Base-by-base conservation (phyloP, 2,797 vertebrate species). In the Rhadinocentrus ornatus region DNA sequence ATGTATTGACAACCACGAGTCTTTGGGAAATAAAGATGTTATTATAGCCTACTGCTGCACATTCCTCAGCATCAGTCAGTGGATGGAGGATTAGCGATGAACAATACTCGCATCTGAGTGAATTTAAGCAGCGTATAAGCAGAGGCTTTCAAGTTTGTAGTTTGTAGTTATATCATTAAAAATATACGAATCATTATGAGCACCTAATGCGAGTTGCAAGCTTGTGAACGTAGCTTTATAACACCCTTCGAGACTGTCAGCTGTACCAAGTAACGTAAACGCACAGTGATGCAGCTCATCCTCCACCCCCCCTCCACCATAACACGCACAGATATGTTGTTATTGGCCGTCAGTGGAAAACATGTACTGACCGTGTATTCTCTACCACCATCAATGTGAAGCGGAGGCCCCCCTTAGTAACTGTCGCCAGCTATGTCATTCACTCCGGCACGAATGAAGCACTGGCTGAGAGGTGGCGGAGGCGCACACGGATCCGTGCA, bases 21-120 rank as follows among this genome's bases (percentile, higher is more conserved):
- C 20, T 52, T 46, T 69, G 52, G 68, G 78, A 83, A 87, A 87
- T 82, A 88, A 84, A 90, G 83, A 72, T 39, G 78, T 74, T 77
- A 52, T 29, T 62, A 46, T 46, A 46, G 44, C 18, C 41, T 44
- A 62, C 75, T 71, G 77, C 77, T 79, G 79, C 81, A 89, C 93
- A 93, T 94, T 94, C 93, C 93, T 90, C 82, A 90, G 90, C 92
- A 94, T 87, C 88, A 86, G 71, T 41, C 69, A 66, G 60, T 20
- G 67, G 55, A 81, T 48, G 72, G 59, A 58, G 31, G 44, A 58
- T 27, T 10, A 32, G 31, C 26, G n/a, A 26, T 1, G 61, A 12
- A 55, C 24, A 12, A 61, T 9, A 31, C 13, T 1, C 35, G 26
- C 67, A 62, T 44, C 22, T 32, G 10, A 44, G 37, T 22, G 29